These are phyloP conservation scores for Percopsis omiscomaycus DNA, from an alignment of 2,797 vertebrate species.

Conservation along the genomic window DNA sequence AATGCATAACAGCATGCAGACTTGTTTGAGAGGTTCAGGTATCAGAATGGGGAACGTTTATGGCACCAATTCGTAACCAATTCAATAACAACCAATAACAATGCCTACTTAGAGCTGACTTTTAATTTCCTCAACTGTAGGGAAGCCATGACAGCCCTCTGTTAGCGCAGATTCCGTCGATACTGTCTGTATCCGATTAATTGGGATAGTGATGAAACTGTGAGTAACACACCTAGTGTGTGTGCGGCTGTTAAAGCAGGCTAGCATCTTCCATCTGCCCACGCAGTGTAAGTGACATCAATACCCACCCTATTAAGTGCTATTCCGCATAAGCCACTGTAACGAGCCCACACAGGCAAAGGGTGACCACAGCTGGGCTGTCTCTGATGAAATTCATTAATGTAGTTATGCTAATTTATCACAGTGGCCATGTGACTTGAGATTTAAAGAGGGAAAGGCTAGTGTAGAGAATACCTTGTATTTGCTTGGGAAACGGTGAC, in stretches of 20 bases:
- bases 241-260: constrained; percentile 26
- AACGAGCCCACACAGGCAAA: constrained; percentile 52
- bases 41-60: too few relatives aligned
- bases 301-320: constrained; percentile 58
- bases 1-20: too few relatives aligned
- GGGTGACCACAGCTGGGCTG: constrained; percentile 49
- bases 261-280: constrained; percentile 37
- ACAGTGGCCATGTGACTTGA: constrained; percentile 20
- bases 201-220: constrained; percentile 65
- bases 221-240: constrained; percentile 49
- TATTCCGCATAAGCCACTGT: constrained; percentile 22
- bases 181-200: constrained; percentile 53
- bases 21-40: too few relatives aligned
- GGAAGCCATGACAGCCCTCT: constrained; percentile 42
- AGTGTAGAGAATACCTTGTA: constrained; percentile 1
- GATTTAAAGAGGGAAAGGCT: constrained; percentile 5
- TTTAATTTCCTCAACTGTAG: constrained; percentile 39
- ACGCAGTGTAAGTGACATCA: constrained; percentile 41
- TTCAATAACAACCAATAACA: constrained; percentile 22
- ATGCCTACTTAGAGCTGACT: constrained; percentile 18
- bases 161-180: constrained; percentile 56
- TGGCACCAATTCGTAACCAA: too few relatives aligned
- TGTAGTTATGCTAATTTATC: constrained; percentile 37
- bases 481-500: neutral
- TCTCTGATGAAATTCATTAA: constrained; percentile 44